phyloP scores from a whole-genome alignment of 2,888 invertebrate species.

The Bhutanitis thaidina region DNA sequence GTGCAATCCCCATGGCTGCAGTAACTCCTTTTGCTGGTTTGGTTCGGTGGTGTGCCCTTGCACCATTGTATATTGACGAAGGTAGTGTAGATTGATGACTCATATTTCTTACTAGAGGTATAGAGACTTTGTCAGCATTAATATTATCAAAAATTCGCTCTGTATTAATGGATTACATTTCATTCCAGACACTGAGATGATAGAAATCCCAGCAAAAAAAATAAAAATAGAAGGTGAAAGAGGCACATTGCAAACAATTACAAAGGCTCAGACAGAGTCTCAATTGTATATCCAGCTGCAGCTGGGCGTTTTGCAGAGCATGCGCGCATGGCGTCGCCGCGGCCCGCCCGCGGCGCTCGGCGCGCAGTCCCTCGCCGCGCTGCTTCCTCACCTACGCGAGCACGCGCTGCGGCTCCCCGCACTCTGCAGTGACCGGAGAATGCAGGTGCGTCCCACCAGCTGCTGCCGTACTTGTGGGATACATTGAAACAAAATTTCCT shows the following conservation, averaged over 20 bases:
- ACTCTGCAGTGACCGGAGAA: conserved; percentile 55
- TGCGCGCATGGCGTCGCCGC: conserved; percentile 73
- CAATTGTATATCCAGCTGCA: conserved; percentile 84
- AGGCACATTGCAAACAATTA: conserved; percentile 39
- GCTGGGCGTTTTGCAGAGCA: conserved; percentile 82
- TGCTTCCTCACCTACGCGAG: conserved; percentile 66
- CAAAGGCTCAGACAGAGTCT: conserved; percentile 42
- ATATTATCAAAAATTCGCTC: too few species aligned
- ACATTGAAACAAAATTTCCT: too few species aligned
- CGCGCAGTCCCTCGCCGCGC: conserved; percentile 80
- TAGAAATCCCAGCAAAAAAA: conserved; percentile 60
- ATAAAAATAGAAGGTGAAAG: conserved; percentile 62
- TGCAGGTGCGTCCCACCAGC: conserved; percentile 68
- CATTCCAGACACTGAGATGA: conserved; percentile 58
- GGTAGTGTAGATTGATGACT: conserved; percentile 27
- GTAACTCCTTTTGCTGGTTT: conserved; percentile 90
- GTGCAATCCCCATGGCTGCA: conserved; percentile 91
- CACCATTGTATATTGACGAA: conserved; percentile 76
- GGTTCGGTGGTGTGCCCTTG: conserved; percentile 87
- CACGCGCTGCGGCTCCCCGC: conserved; percentile 58
- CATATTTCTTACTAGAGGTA: too few species aligned
- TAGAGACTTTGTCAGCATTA: too few species aligned
- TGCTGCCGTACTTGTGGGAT: too few species aligned
- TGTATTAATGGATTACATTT: too few species aligned
- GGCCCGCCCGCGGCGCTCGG: conserved; percentile 82